Conservation (phyloP, 2,113 vertebrate species). For the Daubentonia madagascariensis region DNA sequence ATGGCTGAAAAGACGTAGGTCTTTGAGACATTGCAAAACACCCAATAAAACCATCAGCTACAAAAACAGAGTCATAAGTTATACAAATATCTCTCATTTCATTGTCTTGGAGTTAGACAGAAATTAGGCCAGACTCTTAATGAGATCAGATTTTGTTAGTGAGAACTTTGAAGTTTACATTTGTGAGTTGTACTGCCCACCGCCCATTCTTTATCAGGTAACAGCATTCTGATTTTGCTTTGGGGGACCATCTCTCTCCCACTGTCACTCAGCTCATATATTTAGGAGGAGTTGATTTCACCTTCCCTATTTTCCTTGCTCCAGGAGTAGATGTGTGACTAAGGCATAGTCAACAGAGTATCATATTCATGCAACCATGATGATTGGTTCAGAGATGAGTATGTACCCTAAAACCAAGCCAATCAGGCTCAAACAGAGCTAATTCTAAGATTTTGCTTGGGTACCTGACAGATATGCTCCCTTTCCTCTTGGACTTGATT, state of each 20-base stretch:
- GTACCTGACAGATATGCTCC: neutral
- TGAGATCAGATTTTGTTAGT: neutral
- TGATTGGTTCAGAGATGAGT: neutral
- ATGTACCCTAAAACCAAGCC: neutral
- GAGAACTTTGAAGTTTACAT: neutral
- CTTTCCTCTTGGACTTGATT: neutral
- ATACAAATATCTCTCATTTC: neutral
- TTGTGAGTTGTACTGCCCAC: neutral
- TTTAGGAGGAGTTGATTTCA: neutral
- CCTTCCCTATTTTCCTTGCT: neutral
- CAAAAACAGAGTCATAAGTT: neutral
- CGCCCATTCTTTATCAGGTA: neutral
- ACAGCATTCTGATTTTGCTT: neutral
- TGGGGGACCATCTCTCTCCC: neutral
- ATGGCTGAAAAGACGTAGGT: neutral
- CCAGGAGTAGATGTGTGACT: neutral
- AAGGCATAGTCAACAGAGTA: neutral
- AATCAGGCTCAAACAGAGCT: neutral
- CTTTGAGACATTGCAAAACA: constrained; percentile 31
- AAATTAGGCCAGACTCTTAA: neutral
- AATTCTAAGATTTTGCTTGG: neutral
- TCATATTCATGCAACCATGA: neutral
- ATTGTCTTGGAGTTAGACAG: neutral
- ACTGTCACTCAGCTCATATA: neutral
- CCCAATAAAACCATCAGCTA: neutral